Conservation (phyloP, 53 echinoderm and acorn worm species). For the Zoroaster sp. region DNA sequence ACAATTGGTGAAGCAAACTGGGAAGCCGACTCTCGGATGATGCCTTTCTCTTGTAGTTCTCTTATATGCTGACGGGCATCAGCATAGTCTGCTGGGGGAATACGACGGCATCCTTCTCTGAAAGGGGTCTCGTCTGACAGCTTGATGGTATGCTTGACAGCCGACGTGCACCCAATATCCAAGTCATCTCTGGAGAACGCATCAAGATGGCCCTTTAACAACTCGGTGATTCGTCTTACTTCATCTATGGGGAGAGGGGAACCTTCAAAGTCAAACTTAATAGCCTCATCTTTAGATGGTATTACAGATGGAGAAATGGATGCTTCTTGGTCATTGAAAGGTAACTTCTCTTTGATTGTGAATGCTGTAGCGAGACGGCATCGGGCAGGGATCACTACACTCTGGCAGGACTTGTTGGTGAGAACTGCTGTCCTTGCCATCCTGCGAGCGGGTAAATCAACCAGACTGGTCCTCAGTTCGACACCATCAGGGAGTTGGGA, state of each 20-base stretch:
- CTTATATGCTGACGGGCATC: too few relatives aligned
- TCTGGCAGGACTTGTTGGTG: constrained; percentile 1
- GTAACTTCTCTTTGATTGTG: neutral
- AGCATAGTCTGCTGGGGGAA: too few relatives aligned
- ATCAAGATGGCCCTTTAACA: neutral
- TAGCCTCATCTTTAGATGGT: too few relatives aligned
- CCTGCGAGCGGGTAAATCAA: neutral
- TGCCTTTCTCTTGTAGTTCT: too few relatives aligned
- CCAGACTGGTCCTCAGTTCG: neutral
- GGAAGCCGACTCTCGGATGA: too few relatives aligned
- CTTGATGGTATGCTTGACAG: constrained; percentile 40
- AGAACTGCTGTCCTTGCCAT: neutral
- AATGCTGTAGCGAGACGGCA: neutral
- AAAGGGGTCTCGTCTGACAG: constrained; percentile 58
- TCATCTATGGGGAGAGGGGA: constrained; percentile 40
- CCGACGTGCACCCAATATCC: constrained; percentile 53
- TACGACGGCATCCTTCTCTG: constrained; percentile 44
- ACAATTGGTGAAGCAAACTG: too few relatives aligned
- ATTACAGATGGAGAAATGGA: neutral
- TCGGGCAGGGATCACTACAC: constrained; percentile 24
- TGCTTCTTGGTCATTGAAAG: neutral
- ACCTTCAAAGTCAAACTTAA: neutral
- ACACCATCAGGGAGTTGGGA: neutral
- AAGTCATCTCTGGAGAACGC: constrained; percentile 53
- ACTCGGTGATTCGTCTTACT: neutral